Conservation (phyloP, 2,797 vertebrate species). For the Hippocampus kuda region DNA sequence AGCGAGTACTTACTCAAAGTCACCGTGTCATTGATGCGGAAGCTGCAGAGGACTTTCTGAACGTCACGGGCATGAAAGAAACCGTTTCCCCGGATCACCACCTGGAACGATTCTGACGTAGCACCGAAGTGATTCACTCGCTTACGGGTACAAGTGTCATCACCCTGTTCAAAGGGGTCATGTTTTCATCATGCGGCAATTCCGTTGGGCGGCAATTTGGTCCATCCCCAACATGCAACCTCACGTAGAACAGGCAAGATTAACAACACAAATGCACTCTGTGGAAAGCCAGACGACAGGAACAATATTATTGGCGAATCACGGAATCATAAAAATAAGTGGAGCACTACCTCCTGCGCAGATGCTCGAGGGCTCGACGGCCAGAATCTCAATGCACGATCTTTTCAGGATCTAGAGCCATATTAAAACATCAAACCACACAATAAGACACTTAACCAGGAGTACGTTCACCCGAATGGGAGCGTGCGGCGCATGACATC, state of each 20-base stretch:
- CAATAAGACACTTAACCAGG: background rate
- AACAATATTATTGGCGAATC: slow-evolving; percentile 1
- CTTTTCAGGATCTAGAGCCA: slow-evolving; percentile 85
- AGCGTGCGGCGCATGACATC: slow-evolving; percentile 6
- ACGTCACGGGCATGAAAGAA: slow-evolving; percentile 85
- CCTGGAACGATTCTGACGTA: slow-evolving; percentile 85
- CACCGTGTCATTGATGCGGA: slow-evolving; percentile 89
- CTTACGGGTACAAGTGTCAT: background rate
- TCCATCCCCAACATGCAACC: background rate
- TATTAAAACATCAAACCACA: background rate
- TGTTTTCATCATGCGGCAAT: background rate
- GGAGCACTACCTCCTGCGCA: slow-evolving; percentile 83
- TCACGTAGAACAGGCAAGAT: background rate
- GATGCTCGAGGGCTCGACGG: slow-evolving; percentile 91
- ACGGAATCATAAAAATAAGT: background rate
- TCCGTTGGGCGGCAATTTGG: background rate
- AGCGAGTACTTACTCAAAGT: slow-evolving; percentile 77
- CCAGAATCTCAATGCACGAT: slow-evolving; percentile 95
- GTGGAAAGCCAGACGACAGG: background rate
- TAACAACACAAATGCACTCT: background rate
- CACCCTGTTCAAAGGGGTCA: background rate
- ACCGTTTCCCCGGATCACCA: slow-evolving; percentile 87
- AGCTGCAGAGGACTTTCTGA: slow-evolving; percentile 91
- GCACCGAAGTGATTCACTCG: background rate
- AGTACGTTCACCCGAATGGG: background rate